These are phyloP conservation scores for Trichacis sp. DNA, from an alignment of 2,888 invertebrate genomes.

Conservation along the genomic window DNA sequence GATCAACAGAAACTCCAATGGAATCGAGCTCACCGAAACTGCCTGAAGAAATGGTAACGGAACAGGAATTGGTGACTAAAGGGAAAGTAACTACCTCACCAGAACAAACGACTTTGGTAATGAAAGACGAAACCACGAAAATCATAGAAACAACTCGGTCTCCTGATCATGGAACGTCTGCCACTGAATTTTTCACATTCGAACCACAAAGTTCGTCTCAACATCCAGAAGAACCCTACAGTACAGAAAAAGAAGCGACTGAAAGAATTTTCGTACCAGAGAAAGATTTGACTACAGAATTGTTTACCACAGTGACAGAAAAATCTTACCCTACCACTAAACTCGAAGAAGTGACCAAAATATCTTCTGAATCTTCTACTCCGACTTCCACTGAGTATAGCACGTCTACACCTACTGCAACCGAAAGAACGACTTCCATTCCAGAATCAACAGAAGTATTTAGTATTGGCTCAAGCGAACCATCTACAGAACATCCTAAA, in stretches of 20 bases:
- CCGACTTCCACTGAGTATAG: not conserved
- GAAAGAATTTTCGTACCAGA: slow-evolving; percentile 10
- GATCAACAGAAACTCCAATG: slow-evolving; percentile 14
- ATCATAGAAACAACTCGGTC: slow-evolving; percentile 34
- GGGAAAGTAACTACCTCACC: slow-evolving; percentile 32
- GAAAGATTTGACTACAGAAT: slow-evolving; percentile 9
- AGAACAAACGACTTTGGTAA: slow-evolving; percentile 15
- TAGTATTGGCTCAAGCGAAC: not conserved
- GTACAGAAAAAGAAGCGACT: slow-evolving; percentile 20
- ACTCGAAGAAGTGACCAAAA: not conserved
- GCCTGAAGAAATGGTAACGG: slow-evolving; percentile 23
- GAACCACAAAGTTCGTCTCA: slow-evolving; percentile 33
- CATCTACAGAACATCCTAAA: slow-evolving; percentile 12
- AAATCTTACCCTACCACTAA: not conserved
- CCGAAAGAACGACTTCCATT: not conserved
- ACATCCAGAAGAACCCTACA: slow-evolving; percentile 13
- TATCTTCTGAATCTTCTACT: not conserved
- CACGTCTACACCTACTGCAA: not conserved
- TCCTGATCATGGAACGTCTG: slow-evolving; percentile 2
- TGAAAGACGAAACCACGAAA: slow-evolving; percentile 31
- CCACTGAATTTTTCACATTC: slow-evolving; percentile 16
- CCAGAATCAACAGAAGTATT: not conserved
- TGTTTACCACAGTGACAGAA: slow-evolving; percentile 2
- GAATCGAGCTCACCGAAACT: slow-evolving; percentile 31
- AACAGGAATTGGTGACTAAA: slow-evolving; percentile 15